phyloP scores from a whole-genome alignment of 2,888 invertebrate genomes.

The Stomorhina lunata region DNA sequence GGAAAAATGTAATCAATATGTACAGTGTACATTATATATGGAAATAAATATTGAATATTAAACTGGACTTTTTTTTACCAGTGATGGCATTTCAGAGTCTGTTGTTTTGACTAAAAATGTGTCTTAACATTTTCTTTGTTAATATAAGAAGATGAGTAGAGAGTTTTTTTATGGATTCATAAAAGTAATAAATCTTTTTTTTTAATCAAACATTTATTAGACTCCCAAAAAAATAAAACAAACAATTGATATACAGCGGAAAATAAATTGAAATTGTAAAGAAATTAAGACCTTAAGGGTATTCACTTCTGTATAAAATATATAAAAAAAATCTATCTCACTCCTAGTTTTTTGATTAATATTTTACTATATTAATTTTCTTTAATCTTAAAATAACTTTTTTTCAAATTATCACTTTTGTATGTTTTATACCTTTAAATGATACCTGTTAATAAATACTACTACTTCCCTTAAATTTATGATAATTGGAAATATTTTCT shows the following conservation, averaged over 20 bases:
- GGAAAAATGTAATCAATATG: slow-evolving; percentile 26
- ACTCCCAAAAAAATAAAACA: slow-evolving; percentile 6
- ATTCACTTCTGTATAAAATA: background rate
- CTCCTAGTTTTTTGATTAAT: too few species aligned
- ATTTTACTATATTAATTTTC: too few species aligned
- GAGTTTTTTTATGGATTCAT: background rate
- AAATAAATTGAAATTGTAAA: slow-evolving; percentile 50
- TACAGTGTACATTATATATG: too few species aligned
- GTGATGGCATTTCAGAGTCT: background rate
- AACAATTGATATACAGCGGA: slow-evolving; percentile 43
- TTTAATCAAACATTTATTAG: slow-evolving; percentile 57
- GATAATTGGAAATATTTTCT: slow-evolving; percentile 35
- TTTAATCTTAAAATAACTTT: too few species aligned
- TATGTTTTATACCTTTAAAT: too few species aligned
- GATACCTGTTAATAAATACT: too few species aligned
- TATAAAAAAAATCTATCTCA: too few species aligned
- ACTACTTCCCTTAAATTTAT: slow-evolving; percentile 19
- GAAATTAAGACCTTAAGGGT: background rate
- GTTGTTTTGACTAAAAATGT: too few species aligned
- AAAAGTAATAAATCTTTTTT: slow-evolving; percentile 53
- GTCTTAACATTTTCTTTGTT: background rate
- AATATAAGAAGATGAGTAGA: background rate
- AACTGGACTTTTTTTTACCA: background rate
- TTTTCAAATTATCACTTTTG: too few species aligned
- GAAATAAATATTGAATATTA: background rate